A percentile compares a stretch with the other conserved stretches of the same genome.
Conservation (phyloP, 2,888 invertebrate species). For the Omphaloscelis lunosa region DNA sequence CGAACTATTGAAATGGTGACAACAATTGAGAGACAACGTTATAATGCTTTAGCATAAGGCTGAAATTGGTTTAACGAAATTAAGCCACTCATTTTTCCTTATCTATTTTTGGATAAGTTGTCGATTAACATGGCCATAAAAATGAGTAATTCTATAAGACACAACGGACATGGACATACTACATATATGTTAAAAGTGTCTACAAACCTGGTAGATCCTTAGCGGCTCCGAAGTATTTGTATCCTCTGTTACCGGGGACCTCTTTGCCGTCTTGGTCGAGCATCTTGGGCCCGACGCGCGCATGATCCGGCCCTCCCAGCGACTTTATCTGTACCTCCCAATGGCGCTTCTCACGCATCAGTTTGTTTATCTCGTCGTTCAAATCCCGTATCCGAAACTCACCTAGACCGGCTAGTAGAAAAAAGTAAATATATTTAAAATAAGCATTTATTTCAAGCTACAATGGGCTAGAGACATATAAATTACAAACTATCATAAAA, state of each 20-base stretch:
- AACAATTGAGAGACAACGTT: too few species aligned
- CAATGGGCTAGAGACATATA: background rate
- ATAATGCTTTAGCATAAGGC: too few species aligned
- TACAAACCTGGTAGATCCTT: constrained; percentile 97
- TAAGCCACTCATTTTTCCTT: too few species aligned
- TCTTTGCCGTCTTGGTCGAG: constrained; percentile 98
- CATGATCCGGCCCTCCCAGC: constrained; percentile 98
- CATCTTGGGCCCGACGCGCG: constrained; percentile 97
- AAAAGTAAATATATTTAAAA: background rate
- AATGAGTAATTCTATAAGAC: too few species aligned
- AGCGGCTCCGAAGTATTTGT: constrained; percentile 99
- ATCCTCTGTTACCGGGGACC: constrained; percentile 99
- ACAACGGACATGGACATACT: too few species aligned
- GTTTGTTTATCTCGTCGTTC: constrained; percentile 99
- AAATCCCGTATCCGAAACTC: constrained; percentile 99
- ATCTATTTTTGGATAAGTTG: too few species aligned
- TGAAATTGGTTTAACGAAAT: too few species aligned
- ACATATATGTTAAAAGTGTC: background rate
- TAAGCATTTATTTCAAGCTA: background rate
- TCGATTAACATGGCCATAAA: too few species aligned
- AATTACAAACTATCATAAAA: background rate
- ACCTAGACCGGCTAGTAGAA: constrained; percentile 96
- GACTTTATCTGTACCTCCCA: constrained; percentile 99
- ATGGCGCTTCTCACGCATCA: constrained; percentile 98
- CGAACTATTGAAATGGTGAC: too few species aligned